These are phyloP conservation scores for Tragelaphus scriptus DNA, from an alignment of 2,113 vertebrate genomes.

Conservation along the genomic window DNA sequence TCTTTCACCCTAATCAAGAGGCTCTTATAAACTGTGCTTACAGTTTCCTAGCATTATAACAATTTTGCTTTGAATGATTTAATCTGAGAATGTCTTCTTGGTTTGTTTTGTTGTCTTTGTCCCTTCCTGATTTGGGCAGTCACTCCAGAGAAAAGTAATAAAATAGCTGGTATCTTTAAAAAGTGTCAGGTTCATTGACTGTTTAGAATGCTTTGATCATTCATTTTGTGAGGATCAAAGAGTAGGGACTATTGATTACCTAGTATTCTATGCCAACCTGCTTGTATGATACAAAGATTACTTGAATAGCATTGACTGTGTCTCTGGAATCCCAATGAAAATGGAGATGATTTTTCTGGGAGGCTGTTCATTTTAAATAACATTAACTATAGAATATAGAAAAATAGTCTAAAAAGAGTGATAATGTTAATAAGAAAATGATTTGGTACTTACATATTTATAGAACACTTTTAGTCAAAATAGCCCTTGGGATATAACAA, in stretches of 20 bases:
- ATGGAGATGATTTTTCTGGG: not conserved
- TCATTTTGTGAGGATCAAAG: constrained; percentile 51
- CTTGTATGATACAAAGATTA: constrained; percentile 20
- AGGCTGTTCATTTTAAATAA: not conserved
- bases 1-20: not conserved
- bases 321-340: constrained; percentile 6
- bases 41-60: not conserved
- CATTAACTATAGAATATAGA: not conserved
- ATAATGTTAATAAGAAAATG: not conserved
- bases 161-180: not conserved
- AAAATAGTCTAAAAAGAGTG: not conserved
- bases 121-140: not conserved
- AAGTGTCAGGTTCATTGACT: not conserved
- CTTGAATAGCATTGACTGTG: not conserved
- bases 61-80: not conserved
- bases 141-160: not conserved
- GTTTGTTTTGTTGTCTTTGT: not conserved
- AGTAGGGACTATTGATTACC: constrained; percentile 42
- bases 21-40: not conserved
- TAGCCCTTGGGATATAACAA: not conserved
- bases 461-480: not conserved
- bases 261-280: not conserved
- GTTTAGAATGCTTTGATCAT: constrained; percentile 42
- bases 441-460: not conserved
- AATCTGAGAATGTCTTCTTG: not conserved